These are phyloP conservation scores for Suillia variegata DNA, from an alignment of 2,888 invertebrate genomes.

Conservation along the genomic window DNA sequence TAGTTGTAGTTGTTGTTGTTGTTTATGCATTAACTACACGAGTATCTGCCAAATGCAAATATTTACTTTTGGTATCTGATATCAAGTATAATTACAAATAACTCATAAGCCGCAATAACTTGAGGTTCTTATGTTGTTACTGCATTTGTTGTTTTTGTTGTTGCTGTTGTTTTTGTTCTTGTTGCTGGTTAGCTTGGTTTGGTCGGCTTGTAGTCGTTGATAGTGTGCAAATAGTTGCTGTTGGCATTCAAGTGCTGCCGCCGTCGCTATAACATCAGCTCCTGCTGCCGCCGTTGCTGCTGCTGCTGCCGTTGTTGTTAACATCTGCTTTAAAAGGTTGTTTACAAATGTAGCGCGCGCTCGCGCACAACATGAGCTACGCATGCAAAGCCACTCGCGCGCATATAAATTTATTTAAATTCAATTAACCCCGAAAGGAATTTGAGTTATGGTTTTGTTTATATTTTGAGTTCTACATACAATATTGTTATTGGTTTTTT, in stretches of 20 bases:
- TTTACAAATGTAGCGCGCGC: conserved; percentile 10
- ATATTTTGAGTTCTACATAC: no score
- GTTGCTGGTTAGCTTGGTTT: no score
- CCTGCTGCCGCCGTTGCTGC: no score
- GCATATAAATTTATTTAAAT: conserved; percentile 16
- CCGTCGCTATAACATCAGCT: no score
- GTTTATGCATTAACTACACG: not conserved
- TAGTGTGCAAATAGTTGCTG: conserved; percentile 9
- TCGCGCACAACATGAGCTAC: conserved; percentile 5
- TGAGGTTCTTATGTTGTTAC: conserved; percentile 9
- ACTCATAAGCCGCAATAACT: conserved; percentile 24
- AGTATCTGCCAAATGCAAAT: conserved; percentile 22
- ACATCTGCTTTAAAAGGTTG: conserved; percentile 20
- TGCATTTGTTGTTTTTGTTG: conserved; percentile 8
- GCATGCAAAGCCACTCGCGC: no score
- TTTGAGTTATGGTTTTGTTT: no score
- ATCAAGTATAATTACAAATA: conserved; percentile 28
- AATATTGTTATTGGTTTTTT: no score
- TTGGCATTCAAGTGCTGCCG: conserved; percentile 10
- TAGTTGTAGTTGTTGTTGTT: not conserved
- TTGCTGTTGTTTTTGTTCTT: conserved; percentile 9
- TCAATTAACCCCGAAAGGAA: conserved; percentile 16
- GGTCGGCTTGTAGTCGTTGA: conserved; percentile 13
- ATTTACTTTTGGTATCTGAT: conserved; percentile 26
- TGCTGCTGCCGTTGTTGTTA: conserved; percentile 17